phyloP scores from a whole-genome alignment of 2,888 invertebrate species.

The Encarsia formosa region DNA sequence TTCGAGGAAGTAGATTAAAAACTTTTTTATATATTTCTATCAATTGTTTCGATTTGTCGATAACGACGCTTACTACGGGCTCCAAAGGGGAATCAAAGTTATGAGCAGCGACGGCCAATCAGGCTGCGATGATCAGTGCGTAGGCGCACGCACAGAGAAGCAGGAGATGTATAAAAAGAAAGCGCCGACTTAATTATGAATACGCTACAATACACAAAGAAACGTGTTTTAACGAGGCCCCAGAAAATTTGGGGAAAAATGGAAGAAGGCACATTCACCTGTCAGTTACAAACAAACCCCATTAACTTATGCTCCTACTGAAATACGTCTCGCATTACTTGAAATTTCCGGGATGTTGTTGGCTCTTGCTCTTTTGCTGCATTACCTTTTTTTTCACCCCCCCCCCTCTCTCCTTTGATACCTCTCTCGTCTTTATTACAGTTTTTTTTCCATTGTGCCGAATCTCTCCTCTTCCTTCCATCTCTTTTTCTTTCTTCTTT shows the following conservation, averaged over 20 bases:
- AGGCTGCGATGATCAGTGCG: neutral
- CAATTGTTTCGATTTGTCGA: too few species aligned
- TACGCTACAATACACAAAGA: neutral
- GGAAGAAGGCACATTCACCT: slow-evolving; percentile 10
- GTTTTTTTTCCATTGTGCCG: slow-evolving; percentile 1
- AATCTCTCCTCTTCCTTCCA: neutral
- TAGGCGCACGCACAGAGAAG: neutral
- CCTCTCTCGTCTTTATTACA: slow-evolving; percentile 15
- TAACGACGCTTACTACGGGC: too few species aligned
- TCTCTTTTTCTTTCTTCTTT: neutral
- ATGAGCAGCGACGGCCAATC: too few species aligned
- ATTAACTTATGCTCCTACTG: slow-evolving; percentile 12
- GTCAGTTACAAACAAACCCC: slow-evolving; percentile 17
- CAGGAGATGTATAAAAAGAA: neutral
- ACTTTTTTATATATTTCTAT: too few species aligned
- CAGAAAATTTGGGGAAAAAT: too few species aligned
- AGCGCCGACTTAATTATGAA: slow-evolving; percentile 7
- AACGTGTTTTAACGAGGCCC: slow-evolving; percentile 3
- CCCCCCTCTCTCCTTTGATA: slow-evolving; percentile 12
- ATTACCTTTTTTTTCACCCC: neutral
- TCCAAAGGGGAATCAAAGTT: too few species aligned
- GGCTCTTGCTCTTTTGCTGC: neutral
- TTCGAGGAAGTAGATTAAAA: too few species aligned
- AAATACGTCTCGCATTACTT: slow-evolving; percentile 2
- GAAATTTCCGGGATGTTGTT: slow-evolving; percentile 10